A percentile compares a stretch with the other conserved stretches of the same genome.
phyloP scores from a whole-genome alignment of 2,888 invertebrate species.

The Rapana venosa region DNA sequence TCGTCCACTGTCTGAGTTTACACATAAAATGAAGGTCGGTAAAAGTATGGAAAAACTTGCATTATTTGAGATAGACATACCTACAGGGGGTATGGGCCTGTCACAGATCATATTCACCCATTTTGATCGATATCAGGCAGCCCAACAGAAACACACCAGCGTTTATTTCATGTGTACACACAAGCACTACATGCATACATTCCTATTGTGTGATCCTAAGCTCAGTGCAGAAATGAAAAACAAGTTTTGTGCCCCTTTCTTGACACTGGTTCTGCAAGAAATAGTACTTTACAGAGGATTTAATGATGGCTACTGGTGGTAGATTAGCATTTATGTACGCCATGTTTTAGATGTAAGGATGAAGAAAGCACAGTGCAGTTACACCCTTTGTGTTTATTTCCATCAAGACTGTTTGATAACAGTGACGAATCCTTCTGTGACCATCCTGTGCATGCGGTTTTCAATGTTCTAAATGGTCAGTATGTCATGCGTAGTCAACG shows the following conservation, averaged over 20 bases:
- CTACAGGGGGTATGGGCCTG: no score
- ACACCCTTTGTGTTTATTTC: not conserved
- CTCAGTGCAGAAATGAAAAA: not conserved
- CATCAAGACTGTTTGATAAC: not conserved
- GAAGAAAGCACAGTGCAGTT: not conserved
- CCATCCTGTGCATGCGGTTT: not conserved
- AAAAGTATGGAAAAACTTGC: not conserved
- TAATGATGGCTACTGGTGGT: not conserved
- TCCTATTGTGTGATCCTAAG: not conserved
- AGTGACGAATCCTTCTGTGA: constrained; percentile 15
- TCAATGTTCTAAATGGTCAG: not conserved
- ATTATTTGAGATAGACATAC: not conserved
- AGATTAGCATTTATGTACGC: not conserved
- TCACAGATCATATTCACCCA: no score
- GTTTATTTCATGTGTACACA: not conserved
- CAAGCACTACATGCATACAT: not conserved
- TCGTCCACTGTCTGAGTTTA: not conserved
- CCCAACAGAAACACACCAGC: not conserved
- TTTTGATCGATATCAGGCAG: not conserved
- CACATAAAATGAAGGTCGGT: not conserved
- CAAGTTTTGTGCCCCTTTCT: not conserved
- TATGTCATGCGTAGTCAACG: not conserved
- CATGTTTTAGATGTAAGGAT: not conserved
- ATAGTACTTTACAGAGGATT: not conserved
- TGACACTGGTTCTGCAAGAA: not conserved